Percentiles rank a stretch among this genome's conserved stretches.
Conservation (phyloP, 2,113 vertebrate genomes). For the Aviceda subcristata region DNA sequence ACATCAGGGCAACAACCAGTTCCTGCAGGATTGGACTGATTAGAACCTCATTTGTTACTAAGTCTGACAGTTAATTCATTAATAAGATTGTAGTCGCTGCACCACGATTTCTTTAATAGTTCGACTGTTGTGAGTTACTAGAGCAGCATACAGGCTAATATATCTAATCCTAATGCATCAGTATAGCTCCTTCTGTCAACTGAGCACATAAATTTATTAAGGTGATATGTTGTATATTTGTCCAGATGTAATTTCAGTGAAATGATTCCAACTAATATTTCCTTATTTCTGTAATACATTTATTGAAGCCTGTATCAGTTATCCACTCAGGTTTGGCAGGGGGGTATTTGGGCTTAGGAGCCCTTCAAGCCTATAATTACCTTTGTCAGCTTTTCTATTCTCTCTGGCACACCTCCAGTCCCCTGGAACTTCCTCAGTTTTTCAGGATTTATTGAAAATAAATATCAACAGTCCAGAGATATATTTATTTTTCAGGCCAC, state of each 20-base stretch:
- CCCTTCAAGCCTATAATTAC: neutral
- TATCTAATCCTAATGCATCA: neutral
- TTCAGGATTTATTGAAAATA: conserved; percentile 7
- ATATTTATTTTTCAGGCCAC: neutral
- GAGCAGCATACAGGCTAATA: neutral
- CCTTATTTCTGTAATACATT: neutral
- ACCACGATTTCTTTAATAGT: neutral
- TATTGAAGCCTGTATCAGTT: neutral
- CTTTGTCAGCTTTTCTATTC: neutral
- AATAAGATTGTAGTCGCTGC: neutral
- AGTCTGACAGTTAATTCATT: neutral
- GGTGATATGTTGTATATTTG: neutral
- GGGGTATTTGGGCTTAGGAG: neutral
- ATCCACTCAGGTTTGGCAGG: neutral
- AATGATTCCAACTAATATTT: neutral
- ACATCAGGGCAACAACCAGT: neutral
- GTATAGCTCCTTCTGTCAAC: neutral
- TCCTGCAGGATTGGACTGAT: neutral
- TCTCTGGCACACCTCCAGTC: neutral
- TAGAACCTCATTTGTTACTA: neutral
- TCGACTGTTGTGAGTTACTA: neutral
- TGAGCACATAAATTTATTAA: neutral
- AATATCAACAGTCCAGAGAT: neutral
- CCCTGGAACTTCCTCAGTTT: neutral
- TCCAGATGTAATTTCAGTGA: neutral